Base-by-base conservation (phyloP, 1,140 invertebrate genomes). In the Caenorhabditis tropicalis region DNA sequence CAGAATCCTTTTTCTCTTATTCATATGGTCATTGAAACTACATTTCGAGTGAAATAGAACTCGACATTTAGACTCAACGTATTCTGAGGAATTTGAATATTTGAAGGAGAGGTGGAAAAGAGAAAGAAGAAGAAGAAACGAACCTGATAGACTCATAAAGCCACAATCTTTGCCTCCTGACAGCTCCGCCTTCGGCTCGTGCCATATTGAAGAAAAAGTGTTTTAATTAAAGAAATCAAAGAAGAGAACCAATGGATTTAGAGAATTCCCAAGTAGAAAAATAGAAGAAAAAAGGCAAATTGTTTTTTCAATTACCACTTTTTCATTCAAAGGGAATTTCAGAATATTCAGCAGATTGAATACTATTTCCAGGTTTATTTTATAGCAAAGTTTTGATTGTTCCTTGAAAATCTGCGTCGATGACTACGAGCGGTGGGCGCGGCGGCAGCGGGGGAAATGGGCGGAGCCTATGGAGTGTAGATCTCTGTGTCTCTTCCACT, bases 131-230 rank as follows among this genome's bases (percentile, higher is more conserved):
- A 74, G 24, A 74, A 24, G 16, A 74, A 7, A 74, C 65, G 36
- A 74, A 74, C 65, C 65, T 74, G 65, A 74, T 36, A 12, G 65
- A 74, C 65, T 74, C 65, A 31, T 74, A 74, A 24, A 74, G 65
- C 65, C 65, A 74, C 65, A 74, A 74, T 74, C 65, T 74, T 74
- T 74, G 65, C 36, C 36, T 74, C n/a, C 65, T 74, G 36, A 74
- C 36, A 24, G 65, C 65, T 74, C 65, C 65, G n/a, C 65, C 65
- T 10, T 31, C 36, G 24, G 65, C 65, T 43, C 65, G 33, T 74
- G 33, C n/a, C 65, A 74, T 74, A 74, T 33, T 74, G 36, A 36
- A 74, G 24, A 24, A 5, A 12, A 5, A 5, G 39, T 6, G 36
- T 74, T 74, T 74, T 74, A 74, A 74, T 74, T 74, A 74, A 43